Evolutionary conservation across 2,888 invertebrate species (phyloP), one percentile per base, ranked within the genome.

Genomic region (Sarcophaga subvicina): DNA sequence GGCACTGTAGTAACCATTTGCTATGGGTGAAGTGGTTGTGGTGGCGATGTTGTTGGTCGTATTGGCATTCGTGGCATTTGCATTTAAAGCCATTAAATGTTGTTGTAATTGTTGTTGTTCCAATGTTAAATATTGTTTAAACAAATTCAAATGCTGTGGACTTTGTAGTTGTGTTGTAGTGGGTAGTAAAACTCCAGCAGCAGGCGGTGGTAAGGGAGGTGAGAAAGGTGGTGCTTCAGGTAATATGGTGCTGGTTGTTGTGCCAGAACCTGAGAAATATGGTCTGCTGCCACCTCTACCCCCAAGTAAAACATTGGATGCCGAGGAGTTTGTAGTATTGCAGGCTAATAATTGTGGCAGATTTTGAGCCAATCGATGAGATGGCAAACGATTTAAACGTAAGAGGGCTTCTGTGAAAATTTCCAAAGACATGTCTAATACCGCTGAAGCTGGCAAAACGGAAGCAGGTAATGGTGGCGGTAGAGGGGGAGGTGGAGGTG

Each of bases 351-450:
- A 12, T 63, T 75, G 64, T 1, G 59, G 22, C 20, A 76, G 49
- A 49, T 59, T 64, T 82, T 64, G 67, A 14, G 79, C 71, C n/a
- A 72, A 47, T 73, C 17, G 37, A 2, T 82, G 72, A 69, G 63
- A 83, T 25, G 87, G 83, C n/a, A 88, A 86, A 54, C 80, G 72
- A 70, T 81, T 87, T 49, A 87, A 69, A 47, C 80, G 87, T n/a
- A 80, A 60, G 71, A 87, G 86, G 14, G 87, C 86, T 20, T 88
- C 83, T 14, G 84, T 76, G 25, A 89, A n/a, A 14, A 86, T 47
- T 59, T 85, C 84, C 25, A 83, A 49, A 37, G 88, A 70, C 47
- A 86, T 66, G 76, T 88, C 81, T 59, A 88, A 80, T 67, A 69
- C 73, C 12, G 77, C 64, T 59, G 80, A 49, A 75, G 82, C 66